Evolutionary conservation across 2,113 vertebrate species (phyloP).

Genomic region (Oreocharis arfaki): DNA sequence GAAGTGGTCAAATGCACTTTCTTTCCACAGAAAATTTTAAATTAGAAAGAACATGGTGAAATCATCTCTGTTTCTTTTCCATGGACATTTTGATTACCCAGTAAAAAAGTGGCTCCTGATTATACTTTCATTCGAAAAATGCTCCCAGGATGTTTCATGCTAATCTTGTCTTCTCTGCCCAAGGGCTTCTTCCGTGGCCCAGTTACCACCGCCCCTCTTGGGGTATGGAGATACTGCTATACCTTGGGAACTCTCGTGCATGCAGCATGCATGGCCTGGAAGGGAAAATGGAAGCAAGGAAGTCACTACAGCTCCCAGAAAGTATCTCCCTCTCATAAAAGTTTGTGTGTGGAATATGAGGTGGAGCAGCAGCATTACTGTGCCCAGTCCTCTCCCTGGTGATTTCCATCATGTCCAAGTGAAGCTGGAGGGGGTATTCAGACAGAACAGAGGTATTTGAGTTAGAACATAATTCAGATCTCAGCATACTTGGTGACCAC

Average conservation of each 20-base stretch:
- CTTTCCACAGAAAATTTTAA: neutral
- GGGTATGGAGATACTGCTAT: neutral
- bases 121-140: neutral
- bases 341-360: rapidly evolving
- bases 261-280: neutral
- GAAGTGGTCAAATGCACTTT: neutral
- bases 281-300: neutral
- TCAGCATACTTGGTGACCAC: neutral
- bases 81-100: neutral
- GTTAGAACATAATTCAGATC: neutral
- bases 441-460: neutral
- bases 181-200: neutral
- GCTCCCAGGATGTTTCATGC: neutral
- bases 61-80: neutral
- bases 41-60: neutral
- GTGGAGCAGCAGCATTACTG: neutral
- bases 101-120: neutral
- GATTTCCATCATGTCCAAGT: neutral
- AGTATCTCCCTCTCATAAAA: neutral
- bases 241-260: neutral
- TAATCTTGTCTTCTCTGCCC: neutral
- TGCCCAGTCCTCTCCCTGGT: neutral
- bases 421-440: neutral
- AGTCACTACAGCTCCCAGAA: neutral
- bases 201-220: neutral